phyloP scores from a whole-genome alignment of 1,140 invertebrate genomes.

The Mamestra configurata region DNA sequence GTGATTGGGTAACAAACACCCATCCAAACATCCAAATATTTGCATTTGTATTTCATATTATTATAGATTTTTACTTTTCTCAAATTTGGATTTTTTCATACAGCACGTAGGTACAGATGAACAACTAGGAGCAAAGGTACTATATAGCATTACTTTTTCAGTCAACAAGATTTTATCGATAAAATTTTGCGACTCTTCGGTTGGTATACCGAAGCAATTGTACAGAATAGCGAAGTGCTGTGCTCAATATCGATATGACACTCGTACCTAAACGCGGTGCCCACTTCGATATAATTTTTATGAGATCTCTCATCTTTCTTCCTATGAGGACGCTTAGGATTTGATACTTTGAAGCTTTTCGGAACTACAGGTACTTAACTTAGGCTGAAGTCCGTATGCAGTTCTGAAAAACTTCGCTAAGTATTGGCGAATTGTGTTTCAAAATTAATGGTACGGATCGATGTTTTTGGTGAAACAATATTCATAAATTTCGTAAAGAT shows the following conservation, averaged over 20 bases:
- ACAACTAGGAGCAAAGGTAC: not conserved
- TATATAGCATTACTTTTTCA: not conserved
- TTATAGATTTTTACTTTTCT: too few relatives aligned
- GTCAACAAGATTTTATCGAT: not conserved
- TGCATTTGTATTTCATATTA: too few relatives aligned
- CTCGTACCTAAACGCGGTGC: slow-evolving; percentile 39
- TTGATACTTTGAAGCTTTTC: slow-evolving; percentile 58
- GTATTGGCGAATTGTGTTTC: too few relatives aligned
- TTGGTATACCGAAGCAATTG: slow-evolving; percentile 6
- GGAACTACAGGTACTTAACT: not conserved
- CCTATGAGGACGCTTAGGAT: slow-evolving; percentile 23
- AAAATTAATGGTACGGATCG: too few relatives aligned
- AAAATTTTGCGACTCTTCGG: slow-evolving; percentile 16
- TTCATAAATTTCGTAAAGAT: too few relatives aligned
- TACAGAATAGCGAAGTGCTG: slow-evolving; percentile 36
- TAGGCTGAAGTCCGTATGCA: too few relatives aligned
- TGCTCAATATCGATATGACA: slow-evolving; percentile 50
- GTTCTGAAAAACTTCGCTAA: too few relatives aligned
- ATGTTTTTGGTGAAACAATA: too few relatives aligned
- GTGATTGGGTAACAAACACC: too few relatives aligned
- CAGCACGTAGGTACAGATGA: too few relatives aligned
- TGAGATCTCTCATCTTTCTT: slow-evolving; percentile 58
- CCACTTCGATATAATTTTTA: slow-evolving; percentile 66
- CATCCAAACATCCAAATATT: too few relatives aligned
- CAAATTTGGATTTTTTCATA: too few relatives aligned